Evolutionary conservation across 1,140 invertebrate genomes (phyloP).

Genomic region (Watersipora subatra): DNA sequence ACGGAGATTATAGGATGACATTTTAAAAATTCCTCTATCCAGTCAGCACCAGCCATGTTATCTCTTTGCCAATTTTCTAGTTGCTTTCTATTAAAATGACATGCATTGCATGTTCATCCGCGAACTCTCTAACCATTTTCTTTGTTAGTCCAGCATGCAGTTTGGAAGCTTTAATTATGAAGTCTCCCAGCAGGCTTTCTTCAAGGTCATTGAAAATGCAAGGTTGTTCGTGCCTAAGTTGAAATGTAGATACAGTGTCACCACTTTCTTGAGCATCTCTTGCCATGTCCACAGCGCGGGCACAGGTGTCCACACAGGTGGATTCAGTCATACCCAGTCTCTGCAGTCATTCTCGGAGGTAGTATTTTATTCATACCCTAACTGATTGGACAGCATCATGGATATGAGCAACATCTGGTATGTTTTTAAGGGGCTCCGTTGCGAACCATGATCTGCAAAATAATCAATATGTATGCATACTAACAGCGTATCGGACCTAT

Average conservation of each 20-base stretch:
- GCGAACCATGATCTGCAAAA: background rate
- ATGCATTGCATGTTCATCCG: background rate
- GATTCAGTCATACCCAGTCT: background rate
- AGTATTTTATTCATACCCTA: background rate
- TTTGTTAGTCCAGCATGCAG: background rate
- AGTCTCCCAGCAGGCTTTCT: background rate
- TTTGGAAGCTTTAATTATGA: background rate
- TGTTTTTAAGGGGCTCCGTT: background rate
- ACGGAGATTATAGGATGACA: slow-evolving; percentile 17
- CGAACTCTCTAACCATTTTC: background rate
- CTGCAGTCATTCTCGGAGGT: background rate
- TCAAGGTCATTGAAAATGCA: background rate
- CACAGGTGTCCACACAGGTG: no score
- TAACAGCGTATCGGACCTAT: background rate
- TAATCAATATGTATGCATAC: background rate
- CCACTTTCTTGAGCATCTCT: background rate
- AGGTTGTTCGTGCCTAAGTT: background rate
- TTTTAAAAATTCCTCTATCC: slow-evolving; percentile 34
- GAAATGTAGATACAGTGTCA: background rate
- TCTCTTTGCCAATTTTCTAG: background rate
- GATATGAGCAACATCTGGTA: background rate
- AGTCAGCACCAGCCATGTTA: slow-evolving; percentile 19
- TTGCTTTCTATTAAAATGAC: background rate
- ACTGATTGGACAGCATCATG: background rate
- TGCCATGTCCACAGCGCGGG: background rate